Evolutionary conservation across 2,888 invertebrate species (phyloP).

Genomic region (Hydriomena furcata): DNA sequence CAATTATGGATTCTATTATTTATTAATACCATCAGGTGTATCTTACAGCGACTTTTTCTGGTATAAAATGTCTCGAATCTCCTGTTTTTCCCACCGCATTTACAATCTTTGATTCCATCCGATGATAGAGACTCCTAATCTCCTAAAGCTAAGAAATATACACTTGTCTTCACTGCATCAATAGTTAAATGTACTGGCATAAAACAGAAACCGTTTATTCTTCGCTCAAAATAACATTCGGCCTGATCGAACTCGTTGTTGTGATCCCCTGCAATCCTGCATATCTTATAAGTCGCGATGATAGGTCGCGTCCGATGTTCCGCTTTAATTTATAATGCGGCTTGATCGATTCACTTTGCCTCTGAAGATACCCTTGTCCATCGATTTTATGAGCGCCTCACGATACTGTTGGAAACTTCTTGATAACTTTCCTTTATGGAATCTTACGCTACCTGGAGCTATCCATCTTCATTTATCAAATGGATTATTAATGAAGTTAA

Average conservation of each 20-base stretch:
- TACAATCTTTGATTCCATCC: too few species aligned
- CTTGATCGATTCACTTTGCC: constrained; percentile 31
- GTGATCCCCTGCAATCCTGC: neutral
- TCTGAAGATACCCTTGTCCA: constrained; percentile 15
- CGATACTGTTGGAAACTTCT: constrained; percentile 16
- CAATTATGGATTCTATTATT: constrained; percentile 21
- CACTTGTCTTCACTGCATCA: too few species aligned
- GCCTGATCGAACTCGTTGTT: too few species aligned
- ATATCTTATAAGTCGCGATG: constrained; percentile 9
- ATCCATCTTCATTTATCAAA: constrained; percentile 19
- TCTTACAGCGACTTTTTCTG: neutral
- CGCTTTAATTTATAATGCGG: constrained; percentile 36
- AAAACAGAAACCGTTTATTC: too few species aligned
- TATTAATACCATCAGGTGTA: neutral
- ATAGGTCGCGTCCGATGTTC: constrained; percentile 5
- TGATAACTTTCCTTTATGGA: constrained; percentile 13
- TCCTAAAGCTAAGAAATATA: too few species aligned
- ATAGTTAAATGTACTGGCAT: too few species aligned
- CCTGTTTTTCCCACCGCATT: too few species aligned
- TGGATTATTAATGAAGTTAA: constrained; percentile 14
- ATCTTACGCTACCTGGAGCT: constrained; percentile 9
- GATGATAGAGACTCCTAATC: too few species aligned
- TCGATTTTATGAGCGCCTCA: constrained; percentile 17
- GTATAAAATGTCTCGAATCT: neutral
- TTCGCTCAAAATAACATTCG: too few species aligned